Percentiles rank a stretch among this genome's conserved stretches.
Evolutionary conservation across 2,797 vertebrate species (phyloP).

Genomic region (Sebastes umbrosus): DNA sequence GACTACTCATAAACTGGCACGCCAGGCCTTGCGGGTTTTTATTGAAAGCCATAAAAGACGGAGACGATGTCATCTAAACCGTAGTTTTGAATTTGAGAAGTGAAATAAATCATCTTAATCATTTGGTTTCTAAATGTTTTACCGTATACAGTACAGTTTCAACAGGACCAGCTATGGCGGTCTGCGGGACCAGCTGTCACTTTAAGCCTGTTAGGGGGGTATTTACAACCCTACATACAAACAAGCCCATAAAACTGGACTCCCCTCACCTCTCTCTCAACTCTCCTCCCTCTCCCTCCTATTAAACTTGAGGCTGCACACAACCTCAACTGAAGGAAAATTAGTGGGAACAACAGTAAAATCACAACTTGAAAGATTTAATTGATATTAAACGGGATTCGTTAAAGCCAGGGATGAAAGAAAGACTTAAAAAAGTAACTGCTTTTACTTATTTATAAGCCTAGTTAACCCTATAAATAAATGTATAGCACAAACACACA

Average conservation of each 20-base stretch:
- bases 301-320: conserved; percentile 32
- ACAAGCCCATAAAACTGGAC: conserved; percentile 66
- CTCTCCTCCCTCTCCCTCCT: conserved; percentile 12
- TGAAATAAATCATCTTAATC: neutral
- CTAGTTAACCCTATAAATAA: conserved; percentile 27
- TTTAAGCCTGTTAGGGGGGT: conserved; percentile 50
- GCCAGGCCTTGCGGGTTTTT: neutral
- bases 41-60: neutral
- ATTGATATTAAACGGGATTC: conserved; percentile 47
- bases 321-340: conserved; percentile 41
- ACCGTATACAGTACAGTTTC: neutral
- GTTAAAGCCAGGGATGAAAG: conserved; percentile 42
- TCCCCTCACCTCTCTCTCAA: conserved; percentile 52
- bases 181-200: conserved; percentile 44
- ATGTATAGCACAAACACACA: neutral
- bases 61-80: neutral
- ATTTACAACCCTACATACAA: conserved; percentile 68
- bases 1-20: neutral
- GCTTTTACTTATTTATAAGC: conserved; percentile 21
- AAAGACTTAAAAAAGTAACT: neutral
- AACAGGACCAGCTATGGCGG: neutral
- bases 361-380: conserved; percentile 13
- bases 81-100: neutral
- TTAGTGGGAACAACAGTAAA: conserved; percentile 40
- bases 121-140: neutral